Conservation (phyloP, 2,888 invertebrate species). For the Molorchus minor region DNA sequence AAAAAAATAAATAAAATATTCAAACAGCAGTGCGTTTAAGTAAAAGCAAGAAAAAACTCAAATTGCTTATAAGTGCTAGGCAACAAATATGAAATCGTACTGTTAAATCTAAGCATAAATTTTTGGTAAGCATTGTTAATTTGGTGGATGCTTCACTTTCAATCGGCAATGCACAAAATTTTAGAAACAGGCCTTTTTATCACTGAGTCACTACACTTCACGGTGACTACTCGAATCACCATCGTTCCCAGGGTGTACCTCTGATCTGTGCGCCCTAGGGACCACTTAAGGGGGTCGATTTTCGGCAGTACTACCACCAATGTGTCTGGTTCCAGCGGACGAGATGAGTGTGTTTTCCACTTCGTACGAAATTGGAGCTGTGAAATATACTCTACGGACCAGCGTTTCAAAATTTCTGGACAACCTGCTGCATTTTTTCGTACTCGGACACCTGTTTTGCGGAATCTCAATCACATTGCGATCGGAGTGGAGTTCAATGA, state of each 20-base stretch:
- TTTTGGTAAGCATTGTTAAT: too few relatives aligned
- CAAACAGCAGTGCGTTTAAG: too few relatives aligned
- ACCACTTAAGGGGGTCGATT: too few relatives aligned
- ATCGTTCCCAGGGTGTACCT: neutral
- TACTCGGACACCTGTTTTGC: neutral
- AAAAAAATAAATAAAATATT: too few relatives aligned
- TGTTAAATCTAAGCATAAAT: too few relatives aligned
- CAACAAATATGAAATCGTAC: too few relatives aligned
- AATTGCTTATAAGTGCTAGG: too few relatives aligned
- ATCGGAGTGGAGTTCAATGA: neutral
- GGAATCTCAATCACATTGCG: neutral
- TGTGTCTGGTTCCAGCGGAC: neutral
- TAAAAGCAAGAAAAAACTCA: too few relatives aligned
- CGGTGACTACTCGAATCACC: neutral
- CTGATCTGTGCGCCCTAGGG: neutral
- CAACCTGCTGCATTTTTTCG: neutral
- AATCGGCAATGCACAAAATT: too few relatives aligned
- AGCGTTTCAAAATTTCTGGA: neutral
- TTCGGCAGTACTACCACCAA: neutral
- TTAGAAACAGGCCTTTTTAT: neutral
- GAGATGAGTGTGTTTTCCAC: neutral
- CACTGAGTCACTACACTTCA: neutral
- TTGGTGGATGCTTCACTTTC: too few relatives aligned
- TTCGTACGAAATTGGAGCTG: neutral
- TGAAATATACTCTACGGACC: neutral